Evolutionary conservation across 1,140 invertebrate genomes (phyloP).

Genomic region (Drosophila obscura): DNA sequence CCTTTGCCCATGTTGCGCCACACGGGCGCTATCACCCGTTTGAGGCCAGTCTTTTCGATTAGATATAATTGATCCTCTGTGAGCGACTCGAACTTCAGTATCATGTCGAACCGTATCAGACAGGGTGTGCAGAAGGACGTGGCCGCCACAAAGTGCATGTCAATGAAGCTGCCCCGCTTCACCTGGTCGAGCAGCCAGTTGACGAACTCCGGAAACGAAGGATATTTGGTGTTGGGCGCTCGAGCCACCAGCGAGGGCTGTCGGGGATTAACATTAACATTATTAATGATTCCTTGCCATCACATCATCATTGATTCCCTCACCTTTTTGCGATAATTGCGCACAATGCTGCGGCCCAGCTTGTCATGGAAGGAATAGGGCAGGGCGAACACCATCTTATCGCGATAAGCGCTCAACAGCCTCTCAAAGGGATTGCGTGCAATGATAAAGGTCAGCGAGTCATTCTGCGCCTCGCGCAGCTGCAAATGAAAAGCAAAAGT

Average conservation of each 20-base stretch:
- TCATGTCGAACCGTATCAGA: slow-evolving; percentile 93
- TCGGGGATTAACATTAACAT: not conserved
- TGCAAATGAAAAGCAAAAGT: slow-evolving; percentile 28
- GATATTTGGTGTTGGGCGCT: slow-evolving; percentile 86
- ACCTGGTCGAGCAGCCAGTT: slow-evolving; percentile 89
- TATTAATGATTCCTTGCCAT: not conserved
- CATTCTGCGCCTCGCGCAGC: slow-evolving; percentile 84
- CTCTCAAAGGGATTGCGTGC: slow-evolving; percentile 95
- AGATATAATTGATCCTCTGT: slow-evolving; percentile 93
- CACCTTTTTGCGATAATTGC: slow-evolving; percentile 87
- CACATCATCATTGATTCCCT: not conserved
- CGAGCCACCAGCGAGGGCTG: slow-evolving; percentile 53
- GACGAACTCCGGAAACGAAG: slow-evolving; percentile 91
- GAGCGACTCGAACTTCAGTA: slow-evolving; percentile 95
- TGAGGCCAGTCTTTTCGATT: slow-evolving; percentile 90
- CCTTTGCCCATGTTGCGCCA: slow-evolving; percentile 92
- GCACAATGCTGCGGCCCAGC: slow-evolving; percentile 90
- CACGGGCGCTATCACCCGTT: slow-evolving; percentile 90
- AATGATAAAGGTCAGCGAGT: slow-evolving; percentile 92
- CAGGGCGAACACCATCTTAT: slow-evolving; percentile 92
- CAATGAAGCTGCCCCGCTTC: slow-evolving; percentile 87
- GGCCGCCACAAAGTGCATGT: slow-evolving; percentile 96
- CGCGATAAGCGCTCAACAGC: slow-evolving; percentile 94
- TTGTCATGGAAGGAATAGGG: slow-evolving; percentile 92
- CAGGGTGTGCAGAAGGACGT: slow-evolving; percentile 95